phyloP scores from a whole-genome alignment of 2,113 vertebrate species.

The Eidolon helvum region DNA sequence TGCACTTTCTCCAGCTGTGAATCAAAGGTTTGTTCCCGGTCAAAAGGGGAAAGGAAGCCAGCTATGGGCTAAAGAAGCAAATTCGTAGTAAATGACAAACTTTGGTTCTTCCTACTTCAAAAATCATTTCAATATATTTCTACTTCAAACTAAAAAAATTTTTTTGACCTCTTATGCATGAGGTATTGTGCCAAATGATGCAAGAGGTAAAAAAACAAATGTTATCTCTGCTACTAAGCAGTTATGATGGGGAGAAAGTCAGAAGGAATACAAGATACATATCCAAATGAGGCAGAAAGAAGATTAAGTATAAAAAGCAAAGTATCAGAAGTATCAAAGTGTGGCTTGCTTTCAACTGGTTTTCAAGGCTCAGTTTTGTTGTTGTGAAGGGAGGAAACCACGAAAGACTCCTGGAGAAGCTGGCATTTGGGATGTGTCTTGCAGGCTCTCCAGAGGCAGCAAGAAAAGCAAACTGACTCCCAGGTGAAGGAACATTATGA shows the following conservation, averaged over 20 bases:
- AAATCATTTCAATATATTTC: constrained; percentile 29
- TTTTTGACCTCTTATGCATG: background rate
- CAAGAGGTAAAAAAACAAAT: background rate
- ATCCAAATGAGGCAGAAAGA: background rate
- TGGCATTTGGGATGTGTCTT: rapidly evolving
- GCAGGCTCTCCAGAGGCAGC: background rate
- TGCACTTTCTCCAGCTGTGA: constrained; percentile 93
- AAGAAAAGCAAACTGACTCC: background rate
- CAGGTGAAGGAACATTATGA: rapidly evolving
- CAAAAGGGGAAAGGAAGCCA: constrained; percentile 87
- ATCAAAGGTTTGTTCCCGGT: constrained; percentile 92
- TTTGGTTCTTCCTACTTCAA: constrained; percentile 32
- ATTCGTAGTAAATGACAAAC: constrained; percentile 51
- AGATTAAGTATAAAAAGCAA: too few relatives aligned
- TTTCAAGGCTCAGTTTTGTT: background rate
- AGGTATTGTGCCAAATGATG: background rate
- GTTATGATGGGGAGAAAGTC: background rate
- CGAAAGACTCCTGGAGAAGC: background rate
- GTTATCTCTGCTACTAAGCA: background rate
- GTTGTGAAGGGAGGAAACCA: background rate
- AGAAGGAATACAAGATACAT: background rate
- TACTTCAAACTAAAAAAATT: background rate
- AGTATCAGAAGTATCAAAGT: background rate
- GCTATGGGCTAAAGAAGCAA: constrained; percentile 88
- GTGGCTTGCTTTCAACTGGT: background rate